A percentile compares a stretch with the other conserved stretches of the same genome.
Evolutionary conservation across 64 coral and sea anemone species (phyloP).

Genomic region (Porites lutea): DNA sequence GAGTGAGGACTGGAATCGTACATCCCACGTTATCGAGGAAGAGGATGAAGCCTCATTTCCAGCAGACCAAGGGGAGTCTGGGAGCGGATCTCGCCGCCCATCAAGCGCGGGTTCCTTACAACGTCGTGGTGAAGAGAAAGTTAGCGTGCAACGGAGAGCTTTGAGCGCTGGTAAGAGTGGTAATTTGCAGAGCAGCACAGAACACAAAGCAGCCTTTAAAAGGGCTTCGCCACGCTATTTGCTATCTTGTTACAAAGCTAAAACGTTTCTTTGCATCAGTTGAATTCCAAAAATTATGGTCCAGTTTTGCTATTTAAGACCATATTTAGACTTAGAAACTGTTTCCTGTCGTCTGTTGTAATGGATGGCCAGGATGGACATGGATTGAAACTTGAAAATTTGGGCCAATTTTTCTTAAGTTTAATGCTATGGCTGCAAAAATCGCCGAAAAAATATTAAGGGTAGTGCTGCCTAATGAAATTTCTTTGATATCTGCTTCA

Average conservation of each 20-base stretch:
- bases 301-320: not conserved
- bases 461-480: too few species aligned
- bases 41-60: slow-evolving; percentile 23
- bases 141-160: not conserved
- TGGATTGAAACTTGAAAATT: not conserved
- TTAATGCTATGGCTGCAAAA: too few species aligned
- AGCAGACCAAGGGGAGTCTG: slow-evolving; percentile 23
- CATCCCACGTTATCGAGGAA: slow-evolving; percentile 50
- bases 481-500: too few species aligned
- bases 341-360: not conserved
- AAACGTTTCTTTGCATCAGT: too few species aligned
- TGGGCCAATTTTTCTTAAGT: not conserved
- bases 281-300: not conserved
- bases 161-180: slow-evolving; percentile 55
- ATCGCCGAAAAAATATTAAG: too few species aligned
- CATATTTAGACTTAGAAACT: not conserved
- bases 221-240: too few species aligned
- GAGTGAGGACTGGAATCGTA: slow-evolving; percentile 62
- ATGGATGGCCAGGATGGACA: too few species aligned
- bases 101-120: slow-evolving; percentile 46
- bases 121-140: slow-evolving; percentile 24
- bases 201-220: too few species aligned
- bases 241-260: too few species aligned
- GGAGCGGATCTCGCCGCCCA: not conserved
- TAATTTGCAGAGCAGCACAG: too few species aligned